Percentiles rank a stretch among this genome's conserved stretches.
Conservation (phyloP, 1,140 invertebrate species). For the Sycophaga agraensis region DNA sequence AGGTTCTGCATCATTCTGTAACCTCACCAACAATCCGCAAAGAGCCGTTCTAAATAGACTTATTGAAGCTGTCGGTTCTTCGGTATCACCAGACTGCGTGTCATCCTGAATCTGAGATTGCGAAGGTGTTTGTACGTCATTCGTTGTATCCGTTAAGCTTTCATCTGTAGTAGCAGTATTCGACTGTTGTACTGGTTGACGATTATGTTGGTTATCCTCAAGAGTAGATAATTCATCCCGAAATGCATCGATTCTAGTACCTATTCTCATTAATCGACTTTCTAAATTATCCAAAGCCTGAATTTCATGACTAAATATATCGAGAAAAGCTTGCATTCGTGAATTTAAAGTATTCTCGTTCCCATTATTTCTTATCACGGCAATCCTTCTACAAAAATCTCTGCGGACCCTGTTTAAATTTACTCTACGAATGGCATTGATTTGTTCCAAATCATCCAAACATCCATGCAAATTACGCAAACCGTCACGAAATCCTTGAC, state of each 20-base stretch:
- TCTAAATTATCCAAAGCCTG: slow-evolving; percentile 38
- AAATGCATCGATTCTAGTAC: not conserved
- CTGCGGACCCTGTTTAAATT: slow-evolving; percentile 35
- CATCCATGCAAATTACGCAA: slow-evolving; percentile 33
- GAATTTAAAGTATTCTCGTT: slow-evolving; percentile 11
- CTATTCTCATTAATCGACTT: slow-evolving; percentile 23
- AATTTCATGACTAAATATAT: slow-evolving; percentile 36
- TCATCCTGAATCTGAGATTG: no score
- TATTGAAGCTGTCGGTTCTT: no score
- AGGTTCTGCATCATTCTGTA: no score
- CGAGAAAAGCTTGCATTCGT: slow-evolving; percentile 30
- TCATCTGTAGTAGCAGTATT: no score
- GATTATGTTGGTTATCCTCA: no score
- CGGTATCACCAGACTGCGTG: no score
- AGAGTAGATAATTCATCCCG: slow-evolving; percentile 7
- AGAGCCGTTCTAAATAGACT: no score
- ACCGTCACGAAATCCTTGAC: slow-evolving; percentile 20
- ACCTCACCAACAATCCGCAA: no score
- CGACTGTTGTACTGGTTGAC: no score
- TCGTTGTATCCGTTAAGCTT: no score
- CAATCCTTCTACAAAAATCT: slow-evolving; percentile 30
- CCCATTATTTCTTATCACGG: slow-evolving; percentile 24
- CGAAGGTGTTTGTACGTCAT: no score
- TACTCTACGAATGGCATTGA: slow-evolving; percentile 33
- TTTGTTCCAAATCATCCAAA: slow-evolving; percentile 31